Evolutionary conservation across 2,888 invertebrate genomes (phyloP), one percentile per base, ranked within the genome.

Genomic region (Lissonota sp.): DNA sequence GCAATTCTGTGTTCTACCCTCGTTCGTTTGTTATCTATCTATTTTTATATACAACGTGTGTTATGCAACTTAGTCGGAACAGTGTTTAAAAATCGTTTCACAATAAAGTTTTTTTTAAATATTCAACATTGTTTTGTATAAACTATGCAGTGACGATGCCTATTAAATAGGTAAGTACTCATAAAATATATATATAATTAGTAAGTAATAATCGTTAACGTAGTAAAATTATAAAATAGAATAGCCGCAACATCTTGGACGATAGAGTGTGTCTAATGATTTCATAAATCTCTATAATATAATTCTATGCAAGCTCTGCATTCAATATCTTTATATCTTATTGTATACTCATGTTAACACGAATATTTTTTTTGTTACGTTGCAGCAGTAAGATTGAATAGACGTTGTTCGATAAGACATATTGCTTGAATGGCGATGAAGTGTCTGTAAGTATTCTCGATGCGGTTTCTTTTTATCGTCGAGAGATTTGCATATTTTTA

Each of bases 141-240:
- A 91, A 90, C 91, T 91, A 91, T 90, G 86, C 87, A 87, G 86
- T 90, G 88, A 86, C 88, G 88, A 88, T 88, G 86, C 87, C 89
- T 90, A 88, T 88, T 84, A 86, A 82, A 85, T 88, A 88, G 86
- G 85, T 89, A 89, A 88, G 88, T 90, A 90, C 88, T 89, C 89
- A 88, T 89, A 90, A 91, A 91, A 91, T 91, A 91, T 90, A 91
- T 88, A 69, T 86, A 87, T 83, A 83, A 84, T 86, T 84, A 83
- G 80, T 85, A 85, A 85, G 84, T 85, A 87, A 88, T 26, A 26
- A 77, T 80, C 80, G 80, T 85, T 88, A 91, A 90, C 88, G 88
- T 88, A 90, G 88, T 91, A 88, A 91, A 91, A 91, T 91, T 91
- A 90, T 88, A 88, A 91, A 91, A 88, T 90, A 91, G 86, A 86